phyloP scores from a whole-genome alignment of 35 echinoderm and acorn worm genomes.

The Stichopus chloronotus region DNA sequence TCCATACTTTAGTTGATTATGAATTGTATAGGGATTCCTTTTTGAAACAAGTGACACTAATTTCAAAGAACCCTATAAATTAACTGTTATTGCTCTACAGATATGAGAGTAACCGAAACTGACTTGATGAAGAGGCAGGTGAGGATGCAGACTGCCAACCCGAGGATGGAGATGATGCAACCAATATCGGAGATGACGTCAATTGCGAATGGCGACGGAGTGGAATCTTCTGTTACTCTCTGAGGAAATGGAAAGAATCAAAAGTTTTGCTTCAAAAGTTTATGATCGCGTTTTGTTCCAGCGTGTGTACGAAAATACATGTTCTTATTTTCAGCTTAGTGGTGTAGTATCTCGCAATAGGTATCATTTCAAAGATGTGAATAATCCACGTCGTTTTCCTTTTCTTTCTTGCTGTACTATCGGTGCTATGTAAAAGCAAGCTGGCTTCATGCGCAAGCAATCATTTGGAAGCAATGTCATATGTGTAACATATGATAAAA shows the following conservation, averaged over 20 bases:
- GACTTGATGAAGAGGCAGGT: background rate
- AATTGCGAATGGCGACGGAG: background rate
- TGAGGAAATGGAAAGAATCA: background rate
- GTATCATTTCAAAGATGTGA: background rate
- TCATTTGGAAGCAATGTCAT: too few relatives aligned
- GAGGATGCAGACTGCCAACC: conserved; percentile 4
- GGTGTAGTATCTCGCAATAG: background rate
- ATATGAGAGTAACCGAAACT: background rate
- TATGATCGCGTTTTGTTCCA: background rate
- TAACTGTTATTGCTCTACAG: too few relatives aligned
- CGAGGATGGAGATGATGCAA: conserved; percentile 14
- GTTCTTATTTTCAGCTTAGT: background rate
- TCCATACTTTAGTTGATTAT: too few relatives aligned
- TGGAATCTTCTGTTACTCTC: background rate
- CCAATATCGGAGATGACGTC: conserved; percentile 5
- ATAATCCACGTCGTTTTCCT: too few relatives aligned
- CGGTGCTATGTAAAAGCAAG: too few relatives aligned
- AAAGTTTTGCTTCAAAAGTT: background rate
- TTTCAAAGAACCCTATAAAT: too few relatives aligned
- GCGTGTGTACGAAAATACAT: too few relatives aligned
- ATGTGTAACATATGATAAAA: too few relatives aligned
- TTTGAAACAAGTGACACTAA: too few relatives aligned
- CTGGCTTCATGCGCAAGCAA: too few relatives aligned
- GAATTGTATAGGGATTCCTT: too few relatives aligned
- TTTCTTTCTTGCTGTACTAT: too few relatives aligned